Evolutionary conservation across 1,140 invertebrate species (phyloP).

Genomic region (Pantala flavescens): DNA sequence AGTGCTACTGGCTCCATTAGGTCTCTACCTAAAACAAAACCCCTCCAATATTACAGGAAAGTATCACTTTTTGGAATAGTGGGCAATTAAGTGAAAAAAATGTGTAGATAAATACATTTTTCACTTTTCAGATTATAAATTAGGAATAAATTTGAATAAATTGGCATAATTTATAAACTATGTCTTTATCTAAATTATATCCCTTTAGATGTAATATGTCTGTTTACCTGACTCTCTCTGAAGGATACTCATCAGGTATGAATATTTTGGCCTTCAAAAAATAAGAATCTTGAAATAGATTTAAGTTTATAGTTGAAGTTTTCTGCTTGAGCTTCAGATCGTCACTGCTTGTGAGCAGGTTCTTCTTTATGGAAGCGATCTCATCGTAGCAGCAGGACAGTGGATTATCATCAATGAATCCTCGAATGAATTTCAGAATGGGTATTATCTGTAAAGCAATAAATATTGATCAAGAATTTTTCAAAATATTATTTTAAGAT

Average conservation of each 20-base stretch:
- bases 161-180: too few species aligned
- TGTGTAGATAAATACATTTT: too few species aligned
- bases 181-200: too few species aligned
- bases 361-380: conserved; percentile 48
- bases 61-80: too few species aligned
- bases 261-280: conserved; percentile 45
- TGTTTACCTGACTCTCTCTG: conserved; percentile 38
- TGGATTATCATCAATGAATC: conserved; percentile 60
- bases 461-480: not conserved
- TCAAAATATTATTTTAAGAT: conserved; percentile 13
- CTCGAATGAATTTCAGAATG: conserved; percentile 49
- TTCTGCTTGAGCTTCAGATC: conserved; percentile 60
- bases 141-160: too few species aligned
- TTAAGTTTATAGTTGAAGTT: conserved; percentile 48
- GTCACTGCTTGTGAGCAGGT: conserved; percentile 37
- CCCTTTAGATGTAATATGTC: too few species aligned
- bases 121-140: too few species aligned
- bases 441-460: conserved; percentile 36
- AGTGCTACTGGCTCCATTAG: too few species aligned
- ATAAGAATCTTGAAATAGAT: conserved; percentile 47
- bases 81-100: too few species aligned
- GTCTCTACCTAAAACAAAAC: too few species aligned
- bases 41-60: too few species aligned
- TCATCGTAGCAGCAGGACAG: conserved; percentile 64
- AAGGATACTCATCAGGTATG: conserved; percentile 57